Percentiles rank a stretch among this genome's conserved stretches.
These are phyloP conservation scores for Sciaenops ocellatus DNA, from an alignment of 2,797 vertebrate genomes.

Conservation along the genomic window DNA sequence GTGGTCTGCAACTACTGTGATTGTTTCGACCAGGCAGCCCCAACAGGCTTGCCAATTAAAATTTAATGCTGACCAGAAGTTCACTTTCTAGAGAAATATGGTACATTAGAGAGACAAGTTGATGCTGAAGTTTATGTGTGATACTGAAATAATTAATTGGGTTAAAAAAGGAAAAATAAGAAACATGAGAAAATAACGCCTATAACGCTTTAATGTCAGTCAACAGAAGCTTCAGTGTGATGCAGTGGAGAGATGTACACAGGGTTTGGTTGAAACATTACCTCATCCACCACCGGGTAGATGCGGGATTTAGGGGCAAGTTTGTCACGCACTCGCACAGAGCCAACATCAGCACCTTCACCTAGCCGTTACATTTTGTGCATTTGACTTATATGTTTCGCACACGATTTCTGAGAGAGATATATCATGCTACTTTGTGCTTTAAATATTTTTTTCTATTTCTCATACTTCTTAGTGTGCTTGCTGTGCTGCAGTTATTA, in stretches of 20 bases:
- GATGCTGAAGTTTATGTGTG: slow-evolving; percentile 15
- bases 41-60: background rate
- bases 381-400: background rate
- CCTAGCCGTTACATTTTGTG: background rate
- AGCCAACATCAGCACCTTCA: background rate
- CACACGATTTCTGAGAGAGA: background rate
- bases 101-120: background rate
- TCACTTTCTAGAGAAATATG: slow-evolving; percentile 6
- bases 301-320: slow-evolving; percentile 42
- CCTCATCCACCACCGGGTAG: slow-evolving; percentile 57
- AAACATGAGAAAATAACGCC: background rate
- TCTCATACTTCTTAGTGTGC: too few species aligned
- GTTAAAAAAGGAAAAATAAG: background rate
- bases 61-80: background rate
- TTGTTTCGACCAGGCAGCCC: background rate
- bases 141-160: too few species aligned
- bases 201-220: background rate
- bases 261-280: slow-evolving; percentile 49
- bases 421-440: too few species aligned
- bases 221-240: background rate
- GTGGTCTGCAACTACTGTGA: background rate
- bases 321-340: slow-evolving; percentile 55
- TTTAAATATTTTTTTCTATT: too few species aligned
- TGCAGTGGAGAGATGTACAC: slow-evolving; percentile 18
- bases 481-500: too few species aligned